These are phyloP conservation scores for Acanthacorydalis orientalis DNA, from an alignment of 2,888 invertebrate species.

Conservation along the genomic window DNA sequence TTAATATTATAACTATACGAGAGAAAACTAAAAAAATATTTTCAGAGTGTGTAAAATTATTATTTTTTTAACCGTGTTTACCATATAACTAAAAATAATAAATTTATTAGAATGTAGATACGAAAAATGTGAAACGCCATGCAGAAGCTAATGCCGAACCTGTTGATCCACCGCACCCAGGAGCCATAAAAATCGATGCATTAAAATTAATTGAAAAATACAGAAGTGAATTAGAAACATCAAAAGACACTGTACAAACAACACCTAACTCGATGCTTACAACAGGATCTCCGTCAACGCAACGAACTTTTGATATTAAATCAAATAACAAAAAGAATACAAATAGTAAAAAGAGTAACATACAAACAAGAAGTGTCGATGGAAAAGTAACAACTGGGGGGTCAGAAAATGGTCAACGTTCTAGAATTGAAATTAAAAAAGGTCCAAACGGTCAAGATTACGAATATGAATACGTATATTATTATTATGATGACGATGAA, in stretches of 20 bases:
- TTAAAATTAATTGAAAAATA: conserved; percentile 21
- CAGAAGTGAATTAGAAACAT: conserved; percentile 4
- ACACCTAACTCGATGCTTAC: conserved; percentile 1
- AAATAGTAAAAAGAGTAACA: conserved; percentile 18
- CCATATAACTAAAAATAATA: conserved; percentile 11
- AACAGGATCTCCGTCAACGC: conserved; percentile 20
- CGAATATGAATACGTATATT: conserved; percentile 83
- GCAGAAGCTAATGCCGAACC: background rate
- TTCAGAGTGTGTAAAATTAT: too few relatives aligned
- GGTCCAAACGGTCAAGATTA: conserved; percentile 82
- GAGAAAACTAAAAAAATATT: too few relatives aligned
- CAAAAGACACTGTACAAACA: conserved; percentile 1
- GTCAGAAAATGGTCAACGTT: conserved; percentile 48
- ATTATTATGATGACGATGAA: conserved; percentile 75
- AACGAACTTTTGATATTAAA: conserved; percentile 26
- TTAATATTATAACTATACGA: too few relatives aligned
- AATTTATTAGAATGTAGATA: conserved; percentile 8
- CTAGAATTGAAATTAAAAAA: conserved; percentile 68
- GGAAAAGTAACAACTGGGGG: conserved; percentile 43
- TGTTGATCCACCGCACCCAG: conserved; percentile 12
- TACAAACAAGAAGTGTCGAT: conserved; percentile 18
- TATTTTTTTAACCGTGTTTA: too few relatives aligned
- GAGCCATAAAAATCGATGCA: conserved; percentile 22
- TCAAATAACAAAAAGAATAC: conserved; percentile 2
- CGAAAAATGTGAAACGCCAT: conserved; percentile 11